These are phyloP conservation scores for Notospermus geniculatus DNA, from an alignment of 1,140 invertebrate genomes.

Conservation along the genomic window DNA sequence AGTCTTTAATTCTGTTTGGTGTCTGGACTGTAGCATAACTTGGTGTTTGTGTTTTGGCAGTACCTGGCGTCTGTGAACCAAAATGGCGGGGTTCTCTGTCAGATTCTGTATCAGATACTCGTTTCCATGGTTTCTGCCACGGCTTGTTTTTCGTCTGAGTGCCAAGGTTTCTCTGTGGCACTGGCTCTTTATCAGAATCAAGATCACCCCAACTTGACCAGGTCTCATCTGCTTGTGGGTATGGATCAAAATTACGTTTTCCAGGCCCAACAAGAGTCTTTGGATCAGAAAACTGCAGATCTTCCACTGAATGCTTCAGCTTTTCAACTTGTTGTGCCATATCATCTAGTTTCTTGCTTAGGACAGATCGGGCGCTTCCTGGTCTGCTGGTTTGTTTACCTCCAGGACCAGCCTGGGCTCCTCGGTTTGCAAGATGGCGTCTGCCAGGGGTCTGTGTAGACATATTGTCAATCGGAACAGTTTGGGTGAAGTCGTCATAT, in stretches of 20 bases:
- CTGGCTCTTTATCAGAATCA: too few relatives aligned
- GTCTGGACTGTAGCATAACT: conserved; percentile 29
- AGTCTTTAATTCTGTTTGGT: conserved; percentile 29
- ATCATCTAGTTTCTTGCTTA: conserved; percentile 4
- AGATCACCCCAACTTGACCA: too few relatives aligned
- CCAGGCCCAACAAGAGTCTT: too few relatives aligned
- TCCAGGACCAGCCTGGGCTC: not conserved
- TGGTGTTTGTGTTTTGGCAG: conserved; percentile 43
- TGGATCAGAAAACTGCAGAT: not conserved
- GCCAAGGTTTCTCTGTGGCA: not conserved
- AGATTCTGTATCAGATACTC: not conserved
- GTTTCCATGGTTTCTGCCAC: conserved; percentile 10
- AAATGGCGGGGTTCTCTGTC: conserved; percentile 32
- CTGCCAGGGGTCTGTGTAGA: not conserved
- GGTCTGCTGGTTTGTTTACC: not conserved
- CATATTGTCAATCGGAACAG: conserved; percentile 7
- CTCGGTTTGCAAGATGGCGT: not conserved
- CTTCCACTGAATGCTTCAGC: conserved; percentile 5
- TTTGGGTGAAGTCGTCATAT: not conserved
- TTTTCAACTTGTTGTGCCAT: conserved; percentile 5
- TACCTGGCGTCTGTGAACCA: conserved; percentile 41
- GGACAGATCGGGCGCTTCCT: not conserved
- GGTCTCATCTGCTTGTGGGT: too few relatives aligned
- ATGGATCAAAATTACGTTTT: too few relatives aligned
- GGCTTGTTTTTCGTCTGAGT: conserved; percentile 6